Evolutionary conservation across 2,888 invertebrate genomes (phyloP), one percentile per base, ranked within the genome.

Genomic region (Ephialtes manifestator): DNA sequence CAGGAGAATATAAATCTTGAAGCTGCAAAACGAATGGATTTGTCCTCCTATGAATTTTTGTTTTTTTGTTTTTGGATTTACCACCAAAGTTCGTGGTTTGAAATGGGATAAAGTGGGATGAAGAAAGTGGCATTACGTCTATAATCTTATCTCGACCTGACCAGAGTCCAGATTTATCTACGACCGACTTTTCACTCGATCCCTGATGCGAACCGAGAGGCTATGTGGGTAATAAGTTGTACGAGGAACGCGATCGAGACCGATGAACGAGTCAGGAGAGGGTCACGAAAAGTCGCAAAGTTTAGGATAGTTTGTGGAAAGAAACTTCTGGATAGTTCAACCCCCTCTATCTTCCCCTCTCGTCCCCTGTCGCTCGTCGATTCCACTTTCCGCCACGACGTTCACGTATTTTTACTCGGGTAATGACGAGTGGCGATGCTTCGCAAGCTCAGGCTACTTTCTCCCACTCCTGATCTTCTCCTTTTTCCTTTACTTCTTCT

Each of bases 161-260:
- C 24, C 18, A 39, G 58, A 48, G 65, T 74, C 65, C 63, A 46
- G 77, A 83, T 78, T 77, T 83, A 72, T 72, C 55, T 20, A 24
- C 31, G 58, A 58, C 55, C 77, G 55, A 72, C 48, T 82, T 77
- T 55, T 82, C 70, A 31, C 35, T 58, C 24, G 24, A n/a, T 46
- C 55, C 18, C 55, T 72, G 67, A 58, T 46, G 43, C 58, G 31
- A 15, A 60, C 31, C 77, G 43, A 51, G 39, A 48, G 39, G 35
- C 58, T 43, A 68, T 74, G 74, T 74, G 78, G 74, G 83, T 63
- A 83, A 83, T 83, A 78, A 83, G 78, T 78, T 68, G 48, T n/a
- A 51, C n/a, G 58, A 48, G 51, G 48, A 76, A 75, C 63, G 46
- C 63, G 71, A 51, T 53, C 51, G 53, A 46, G 35, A 72, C 20